Base-by-base conservation (phyloP, 2,113 vertebrate species). In the Bothrops jararaca region DNA sequence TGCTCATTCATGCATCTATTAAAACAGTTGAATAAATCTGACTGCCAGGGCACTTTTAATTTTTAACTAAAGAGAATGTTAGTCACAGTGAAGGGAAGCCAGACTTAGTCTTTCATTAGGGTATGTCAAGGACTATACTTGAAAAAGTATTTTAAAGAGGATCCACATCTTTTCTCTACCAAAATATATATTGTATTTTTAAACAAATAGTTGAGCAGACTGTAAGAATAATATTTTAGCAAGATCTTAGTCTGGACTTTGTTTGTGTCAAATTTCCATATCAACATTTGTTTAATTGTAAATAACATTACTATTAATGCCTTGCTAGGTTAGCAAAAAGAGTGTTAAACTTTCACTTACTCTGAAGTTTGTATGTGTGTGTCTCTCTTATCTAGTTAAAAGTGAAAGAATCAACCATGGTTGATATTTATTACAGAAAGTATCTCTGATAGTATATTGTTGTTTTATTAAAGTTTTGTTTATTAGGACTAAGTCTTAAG, bases 311-410 rank as follows among this genome's bases (percentile, higher is more conserved):
- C 64, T 29, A 18, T 24, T 89, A 6, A 0, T 89, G 23, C 92
- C 93, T 94, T 85, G 15, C 8, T 48, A 88, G 53, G 12, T 93
- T 92, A 88, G 42, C 42, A 9, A 74, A 74, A 39, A 74, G 29
- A 12, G 48, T 94, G 0, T 86, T 48, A n/a, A 7, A 20, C 92
- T 96, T 87, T 95, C 92, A 93, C 90, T 92, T 95, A 93, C 95
- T 92, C 94, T 91, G 39, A 74, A 74, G 69, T 74, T 1, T 39
- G 1, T 18, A 5, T 34, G 13, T 74, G 58, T 29, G 93, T 91
- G 94, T 93, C 57, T 91, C 15, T 22, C 34, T 80, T 42, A 42
- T 80, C 34, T 39, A 39, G 7, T 80, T 80, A 80, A 39, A 74
- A 80, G 34, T 42, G 7, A 80, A 80, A 80, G 18, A 42, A 22